Evolutionary conservation across 2,888 invertebrate genomes (phyloP).

Genomic region (Peribatodes rhomboidaria): DNA sequence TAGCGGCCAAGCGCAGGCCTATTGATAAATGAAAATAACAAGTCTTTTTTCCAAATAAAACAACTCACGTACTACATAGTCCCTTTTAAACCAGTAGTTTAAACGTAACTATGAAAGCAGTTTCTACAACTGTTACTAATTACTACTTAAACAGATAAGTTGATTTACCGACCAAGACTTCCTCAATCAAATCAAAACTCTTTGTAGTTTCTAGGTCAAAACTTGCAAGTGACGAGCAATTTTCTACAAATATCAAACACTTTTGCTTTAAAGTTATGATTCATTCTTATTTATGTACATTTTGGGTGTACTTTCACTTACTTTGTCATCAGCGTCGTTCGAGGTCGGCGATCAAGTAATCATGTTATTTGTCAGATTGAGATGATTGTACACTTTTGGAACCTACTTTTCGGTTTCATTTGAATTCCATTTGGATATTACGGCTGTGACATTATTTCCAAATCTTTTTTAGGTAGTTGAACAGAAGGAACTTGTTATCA

Average conservation of each 20-base stretch:
- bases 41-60: no score
- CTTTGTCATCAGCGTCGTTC: constrained; percentile 40
- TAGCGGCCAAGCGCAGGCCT: no score
- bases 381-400: constrained; percentile 34
- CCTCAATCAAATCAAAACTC: background rate
- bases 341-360: constrained; percentile 41
- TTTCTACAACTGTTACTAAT: no score
- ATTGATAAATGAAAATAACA: no score
- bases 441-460: constrained; percentile 23
- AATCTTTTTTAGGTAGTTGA: background rate
- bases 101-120: no score
- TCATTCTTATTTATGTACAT: constrained; percentile 29
- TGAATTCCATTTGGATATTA: constrained; percentile 25
- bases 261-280: constrained; percentile 30
- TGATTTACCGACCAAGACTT: background rate
- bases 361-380: constrained; percentile 47
- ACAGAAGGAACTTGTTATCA: background rate
- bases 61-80: no score
- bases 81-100: no score
- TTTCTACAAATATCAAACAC: constrained; percentile 18
- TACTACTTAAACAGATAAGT: no score
- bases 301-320: constrained; percentile 46
- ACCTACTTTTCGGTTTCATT: constrained; percentile 36
- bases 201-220: background rate
- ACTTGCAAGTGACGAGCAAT: constrained; percentile 6